Base-by-base conservation (phyloP, 2,113 vertebrate species). In the Gallinago paraguaiae region DNA sequence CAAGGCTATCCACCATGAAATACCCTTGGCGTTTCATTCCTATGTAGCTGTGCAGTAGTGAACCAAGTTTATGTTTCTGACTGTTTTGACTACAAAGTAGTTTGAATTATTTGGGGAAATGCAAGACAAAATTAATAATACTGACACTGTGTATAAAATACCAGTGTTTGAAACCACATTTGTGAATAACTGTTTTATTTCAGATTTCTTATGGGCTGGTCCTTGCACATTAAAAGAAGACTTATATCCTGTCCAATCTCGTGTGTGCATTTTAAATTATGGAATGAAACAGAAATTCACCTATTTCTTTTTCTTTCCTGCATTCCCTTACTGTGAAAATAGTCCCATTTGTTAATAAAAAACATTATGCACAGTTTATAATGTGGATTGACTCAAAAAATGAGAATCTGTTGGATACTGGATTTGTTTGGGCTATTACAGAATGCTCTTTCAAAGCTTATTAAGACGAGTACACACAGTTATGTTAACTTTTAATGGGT, bases 91-190 rank as follows among this genome's bases (percentile, higher is more conserved):
- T 96, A 91, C 92, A 92, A 89, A 97, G 93, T 72, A 53, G 53
- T 69, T 93, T 93, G 88, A 95, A 75, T 96, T 93, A 95, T 92
- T 95, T 70, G 35, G 91, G 93, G 78, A 94, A 94, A 96, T 80
- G 77, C 86, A 94, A 94, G 88, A 91, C 75, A 76, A 94, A 92
- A 96, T 96, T 95, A 97, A 96, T 96, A 94, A 96, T 82, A 71
- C 84, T 96, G 96, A 95, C 95, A 96, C 37, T 89, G 90, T 96
- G 88, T 96, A 95, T 96, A 95, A 96, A 94, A 97, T 89, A 92
- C 86, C 81, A 91, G 67, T 76, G 86, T 92, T 96, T 92, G 91
- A 94, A 94, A 92, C 37, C 77, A 89, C 88, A 89, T 90, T 96
- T 93, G 80, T 45, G 91, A 96, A 95, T 96, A 95, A 94, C 93